These are phyloP conservation scores for Toxotes lorentzi DNA, from an alignment of 2,797 vertebrate genomes.

Conservation along the genomic window DNA sequence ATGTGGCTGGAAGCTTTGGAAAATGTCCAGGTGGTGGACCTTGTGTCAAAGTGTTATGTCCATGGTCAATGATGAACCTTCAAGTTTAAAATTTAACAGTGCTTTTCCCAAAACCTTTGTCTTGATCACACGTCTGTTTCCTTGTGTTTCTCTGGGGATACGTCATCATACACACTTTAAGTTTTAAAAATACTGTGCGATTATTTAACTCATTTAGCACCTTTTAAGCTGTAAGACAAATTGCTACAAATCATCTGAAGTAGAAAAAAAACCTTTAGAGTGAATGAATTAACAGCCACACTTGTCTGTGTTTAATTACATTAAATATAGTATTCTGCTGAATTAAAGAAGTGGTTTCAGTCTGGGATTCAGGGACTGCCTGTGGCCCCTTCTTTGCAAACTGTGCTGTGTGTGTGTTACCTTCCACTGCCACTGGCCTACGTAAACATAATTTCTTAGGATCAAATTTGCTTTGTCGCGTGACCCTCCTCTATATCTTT, in stretches of 20 bases:
- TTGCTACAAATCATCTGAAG: not conserved
- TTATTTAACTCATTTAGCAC: not conserved
- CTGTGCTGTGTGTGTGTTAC: not conserved
- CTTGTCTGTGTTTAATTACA: slow-evolving; percentile 9
- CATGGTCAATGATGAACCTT: too few species aligned
- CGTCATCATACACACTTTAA: not conserved
- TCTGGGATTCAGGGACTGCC: not conserved
- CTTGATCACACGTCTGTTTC: not conserved
- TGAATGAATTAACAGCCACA: slow-evolving; percentile 8
- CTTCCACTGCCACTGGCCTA: not conserved
- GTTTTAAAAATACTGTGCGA: not conserved
- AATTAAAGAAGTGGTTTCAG: slow-evolving; percentile 1
- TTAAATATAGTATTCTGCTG: slow-evolving; percentile 8
- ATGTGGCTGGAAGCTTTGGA: not conserved
- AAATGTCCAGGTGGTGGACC: not conserved
- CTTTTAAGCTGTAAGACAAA: not conserved
- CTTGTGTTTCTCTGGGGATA: not conserved
- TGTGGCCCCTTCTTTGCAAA: not conserved
- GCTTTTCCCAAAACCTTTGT: too few species aligned
- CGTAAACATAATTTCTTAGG: not conserved
- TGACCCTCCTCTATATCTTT: not conserved
- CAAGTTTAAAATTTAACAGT: not conserved
- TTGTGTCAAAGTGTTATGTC: not conserved
- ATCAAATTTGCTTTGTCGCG: not conserved
- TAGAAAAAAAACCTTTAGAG: not conserved